Evolutionary conservation across 1,140 invertebrate species (phyloP).

Genomic region (Euwallacea similis): DNA sequence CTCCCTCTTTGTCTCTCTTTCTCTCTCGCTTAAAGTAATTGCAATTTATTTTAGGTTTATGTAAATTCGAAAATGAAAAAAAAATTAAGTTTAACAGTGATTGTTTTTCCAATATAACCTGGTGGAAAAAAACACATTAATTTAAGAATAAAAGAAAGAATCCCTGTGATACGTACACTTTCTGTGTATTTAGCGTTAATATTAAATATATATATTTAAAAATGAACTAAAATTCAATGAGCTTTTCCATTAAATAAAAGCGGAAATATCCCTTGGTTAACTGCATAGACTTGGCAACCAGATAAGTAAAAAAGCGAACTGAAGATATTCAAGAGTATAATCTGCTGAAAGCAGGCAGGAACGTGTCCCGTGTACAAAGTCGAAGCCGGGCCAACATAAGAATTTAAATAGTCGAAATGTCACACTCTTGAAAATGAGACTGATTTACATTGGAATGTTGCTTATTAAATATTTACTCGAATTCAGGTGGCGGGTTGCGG

Average conservation of each 20-base stretch:
- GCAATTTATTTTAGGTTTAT: too few relatives aligned
- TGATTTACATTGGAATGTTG: constrained; percentile 53
- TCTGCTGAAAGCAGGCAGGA: constrained; percentile 47
- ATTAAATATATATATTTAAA: too few relatives aligned
- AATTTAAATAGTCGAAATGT: constrained; percentile 52
- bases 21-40: too few relatives aligned
- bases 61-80: too few relatives aligned
- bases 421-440: constrained; percentile 51
- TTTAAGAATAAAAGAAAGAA: too few relatives aligned
- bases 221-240: too few relatives aligned
- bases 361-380: constrained; percentile 49
- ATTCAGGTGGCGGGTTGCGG: constrained; percentile 36
- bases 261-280: constrained; percentile 31
- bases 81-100: too few relatives aligned
- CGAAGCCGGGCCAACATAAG: constrained; percentile 41
- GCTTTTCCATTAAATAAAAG: constrained; percentile 16
- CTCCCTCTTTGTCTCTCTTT: too few relatives aligned
- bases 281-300: constrained; percentile 47
- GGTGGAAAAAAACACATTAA: too few relatives aligned
- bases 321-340: constrained; percentile 50
- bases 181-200: too few relatives aligned
- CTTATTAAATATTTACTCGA: constrained; percentile 51
- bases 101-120: too few relatives aligned
- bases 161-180: too few relatives aligned
- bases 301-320: constrained; percentile 51